Evolutionary conservation across 2,797 vertebrate genomes (phyloP).

Genomic region (Petrocephalus schoutedeni): DNA sequence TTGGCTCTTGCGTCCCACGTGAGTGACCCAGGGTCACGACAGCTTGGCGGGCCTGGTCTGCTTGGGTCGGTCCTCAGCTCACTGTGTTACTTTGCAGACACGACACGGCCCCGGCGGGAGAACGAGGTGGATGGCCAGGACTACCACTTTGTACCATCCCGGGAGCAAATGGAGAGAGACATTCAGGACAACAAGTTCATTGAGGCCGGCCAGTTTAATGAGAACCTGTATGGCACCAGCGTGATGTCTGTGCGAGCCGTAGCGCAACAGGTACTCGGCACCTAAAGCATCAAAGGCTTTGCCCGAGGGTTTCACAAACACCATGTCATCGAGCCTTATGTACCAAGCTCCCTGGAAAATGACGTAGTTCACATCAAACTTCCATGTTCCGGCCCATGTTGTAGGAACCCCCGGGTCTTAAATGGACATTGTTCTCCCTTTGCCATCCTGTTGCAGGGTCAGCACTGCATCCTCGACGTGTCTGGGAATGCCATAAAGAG

Average conservation of each 20-base stretch:
- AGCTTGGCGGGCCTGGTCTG: not conserved
- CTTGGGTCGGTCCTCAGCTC: not conserved
- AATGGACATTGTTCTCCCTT: not conserved
- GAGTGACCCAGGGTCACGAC: constrained; percentile 51
- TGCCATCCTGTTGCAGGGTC: constrained; percentile 67
- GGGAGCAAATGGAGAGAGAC: constrained; percentile 98
- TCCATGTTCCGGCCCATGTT: not conserved
- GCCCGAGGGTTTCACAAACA: not conserved
- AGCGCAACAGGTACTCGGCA: constrained; percentile 78
- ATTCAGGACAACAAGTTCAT: constrained; percentile 99
- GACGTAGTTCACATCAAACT: not conserved
- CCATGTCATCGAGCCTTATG: not conserved
- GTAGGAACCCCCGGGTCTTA: not conserved
- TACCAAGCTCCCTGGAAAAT: not conserved
- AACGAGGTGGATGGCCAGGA: constrained; percentile 94
- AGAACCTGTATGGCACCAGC: constrained; percentile 97
- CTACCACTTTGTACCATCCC: constrained; percentile 92
- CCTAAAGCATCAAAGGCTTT: not conserved
- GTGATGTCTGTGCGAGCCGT: constrained; percentile 94
- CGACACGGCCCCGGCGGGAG: constrained; percentile 89
- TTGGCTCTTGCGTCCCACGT: constrained; percentile 98
- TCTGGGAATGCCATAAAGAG: constrained; percentile 98
- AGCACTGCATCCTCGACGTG: constrained; percentile 97
- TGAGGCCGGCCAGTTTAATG: constrained; percentile 96
- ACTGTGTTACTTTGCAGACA: constrained; percentile 65